Conservation (phyloP, 2,113 vertebrate species). For the Gnathonemus echidnorhynchus region DNA sequence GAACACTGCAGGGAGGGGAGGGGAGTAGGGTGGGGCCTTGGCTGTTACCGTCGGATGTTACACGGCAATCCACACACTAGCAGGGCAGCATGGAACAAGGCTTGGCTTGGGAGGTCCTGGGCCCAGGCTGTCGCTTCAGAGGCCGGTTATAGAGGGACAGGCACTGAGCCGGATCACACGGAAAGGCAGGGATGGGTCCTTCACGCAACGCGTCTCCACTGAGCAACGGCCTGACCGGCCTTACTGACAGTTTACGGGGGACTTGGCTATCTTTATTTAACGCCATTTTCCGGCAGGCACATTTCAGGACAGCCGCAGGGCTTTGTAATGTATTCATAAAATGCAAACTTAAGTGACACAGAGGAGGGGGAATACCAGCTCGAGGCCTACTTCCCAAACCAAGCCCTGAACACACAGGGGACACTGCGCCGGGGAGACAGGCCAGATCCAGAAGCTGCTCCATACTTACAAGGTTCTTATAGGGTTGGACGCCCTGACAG, state of each 20-base stretch:
- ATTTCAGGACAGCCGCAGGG: neutral
- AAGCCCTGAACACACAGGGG: conserved; percentile 33
- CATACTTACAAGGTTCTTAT: conserved; percentile 68
- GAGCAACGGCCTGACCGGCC: neutral
- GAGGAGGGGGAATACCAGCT: neutral
- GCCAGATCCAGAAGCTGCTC: conserved; percentile 3
- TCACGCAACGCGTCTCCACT: neutral
- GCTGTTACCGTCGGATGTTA: conserved; percentile 14
- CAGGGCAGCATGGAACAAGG: conserved; percentile 13
- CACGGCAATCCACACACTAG: conserved; percentile 17
- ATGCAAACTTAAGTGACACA: neutral
- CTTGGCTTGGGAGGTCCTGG: conserved; percentile 30
- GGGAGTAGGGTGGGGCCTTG: conserved; percentile 12
- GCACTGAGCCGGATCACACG: neutral
- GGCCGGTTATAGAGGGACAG: neutral
- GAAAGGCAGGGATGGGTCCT: neutral
- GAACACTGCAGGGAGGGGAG: neutral
- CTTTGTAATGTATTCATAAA: neutral
- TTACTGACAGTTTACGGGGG: neutral
- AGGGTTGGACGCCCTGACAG: conserved; percentile 66
- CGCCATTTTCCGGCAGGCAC: neutral
- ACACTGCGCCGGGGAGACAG: conserved; percentile 9
- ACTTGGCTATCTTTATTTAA: neutral
- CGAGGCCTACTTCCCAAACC: conserved; percentile 24
- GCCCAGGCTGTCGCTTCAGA: neutral